Percentiles rank a stretch among this genome's conserved stretches.
Evolutionary conservation across 2,888 invertebrate species (phyloP).

Genomic region (Ariolimax columbianus): DNA sequence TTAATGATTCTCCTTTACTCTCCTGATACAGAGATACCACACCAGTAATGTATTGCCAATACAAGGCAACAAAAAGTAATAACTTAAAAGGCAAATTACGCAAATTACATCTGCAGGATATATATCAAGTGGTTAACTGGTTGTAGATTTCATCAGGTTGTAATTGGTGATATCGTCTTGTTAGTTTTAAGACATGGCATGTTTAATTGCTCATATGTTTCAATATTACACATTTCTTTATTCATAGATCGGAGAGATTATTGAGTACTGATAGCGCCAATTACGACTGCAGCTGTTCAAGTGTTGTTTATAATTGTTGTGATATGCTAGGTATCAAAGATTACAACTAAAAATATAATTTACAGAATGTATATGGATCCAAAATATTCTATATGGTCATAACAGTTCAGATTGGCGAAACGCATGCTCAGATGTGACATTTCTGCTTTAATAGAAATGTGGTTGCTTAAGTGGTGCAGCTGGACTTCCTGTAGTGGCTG

Average conservation of each 20-base stretch:
- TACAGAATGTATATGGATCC: neutral
- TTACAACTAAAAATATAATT: no score
- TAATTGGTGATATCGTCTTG: neutral
- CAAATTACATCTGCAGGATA: neutral
- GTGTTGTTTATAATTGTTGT: neutral
- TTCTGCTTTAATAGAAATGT: neutral
- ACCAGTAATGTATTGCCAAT: neutral
- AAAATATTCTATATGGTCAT: neutral
- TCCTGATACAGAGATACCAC: no score
- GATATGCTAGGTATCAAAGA: no score
- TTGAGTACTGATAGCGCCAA: neutral
- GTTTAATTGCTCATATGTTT: neutral
- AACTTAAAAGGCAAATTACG: neutral
- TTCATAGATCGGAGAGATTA: neutral
- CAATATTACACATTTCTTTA: neutral
- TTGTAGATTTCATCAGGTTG: neutral
- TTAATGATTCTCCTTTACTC: no score
- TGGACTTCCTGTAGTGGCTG: neutral
- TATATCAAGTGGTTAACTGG: neutral
- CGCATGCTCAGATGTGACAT: no score
- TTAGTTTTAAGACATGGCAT: neutral
- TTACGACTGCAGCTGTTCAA: neutral
- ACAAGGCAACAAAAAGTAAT: neutral
- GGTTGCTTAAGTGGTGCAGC: neutral
- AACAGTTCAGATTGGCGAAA: no score